Conservation (phyloP, 2,888 invertebrate species). For the Mesochorus sp. region DNA sequence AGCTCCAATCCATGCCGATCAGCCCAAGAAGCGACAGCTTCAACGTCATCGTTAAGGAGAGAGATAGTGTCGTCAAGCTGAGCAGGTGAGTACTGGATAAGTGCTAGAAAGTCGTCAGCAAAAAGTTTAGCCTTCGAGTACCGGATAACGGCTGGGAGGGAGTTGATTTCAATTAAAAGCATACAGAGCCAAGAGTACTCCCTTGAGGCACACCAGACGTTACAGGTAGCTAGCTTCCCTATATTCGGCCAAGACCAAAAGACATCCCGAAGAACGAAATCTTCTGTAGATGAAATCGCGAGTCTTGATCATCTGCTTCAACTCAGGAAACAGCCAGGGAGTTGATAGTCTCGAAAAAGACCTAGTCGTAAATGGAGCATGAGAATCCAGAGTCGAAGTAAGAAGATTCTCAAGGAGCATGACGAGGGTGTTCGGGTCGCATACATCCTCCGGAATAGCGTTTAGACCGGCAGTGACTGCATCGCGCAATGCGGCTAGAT, state of each 20-base stretch:
- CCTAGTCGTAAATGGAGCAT: not conserved
- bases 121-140: not conserved
- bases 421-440: not conserved
- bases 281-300: not conserved
- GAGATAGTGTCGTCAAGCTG: not conserved
- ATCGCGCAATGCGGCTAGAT: too few relatives aligned
- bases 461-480: too few relatives aligned
- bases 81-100: not conserved
- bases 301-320: not conserved
- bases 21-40: slow-evolving; percentile 1
- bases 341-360: not conserved
- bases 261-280: not conserved
- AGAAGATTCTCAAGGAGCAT: not conserved
- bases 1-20: not conserved
- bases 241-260: not conserved
- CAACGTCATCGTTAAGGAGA: not conserved
- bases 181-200: too few relatives aligned
- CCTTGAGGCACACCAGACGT: too few relatives aligned
- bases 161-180: not conserved
- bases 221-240: not conserved
- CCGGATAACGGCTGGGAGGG: not conserved
- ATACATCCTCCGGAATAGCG: too few relatives aligned
- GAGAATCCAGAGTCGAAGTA: not conserved
- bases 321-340: not conserved
- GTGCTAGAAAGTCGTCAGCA: not conserved